Percentiles rank a stretch among this genome's conserved stretches.
Conservation (phyloP, 2,888 invertebrate species). For the Lypha dubia region DNA sequence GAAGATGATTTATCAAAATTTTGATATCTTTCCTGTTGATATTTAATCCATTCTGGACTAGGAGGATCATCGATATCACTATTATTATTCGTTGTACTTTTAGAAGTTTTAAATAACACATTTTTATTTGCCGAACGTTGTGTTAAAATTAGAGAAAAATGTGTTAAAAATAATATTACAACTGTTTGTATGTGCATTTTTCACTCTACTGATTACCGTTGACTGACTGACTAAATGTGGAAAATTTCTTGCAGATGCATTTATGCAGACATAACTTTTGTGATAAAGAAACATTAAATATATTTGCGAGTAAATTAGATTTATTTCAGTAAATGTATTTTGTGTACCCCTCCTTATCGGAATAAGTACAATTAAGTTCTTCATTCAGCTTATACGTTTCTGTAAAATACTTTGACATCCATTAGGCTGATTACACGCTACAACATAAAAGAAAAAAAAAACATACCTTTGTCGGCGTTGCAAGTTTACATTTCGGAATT, state of each 20-base stretch:
- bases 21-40: conserved; percentile 80
- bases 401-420: too few relatives aligned
- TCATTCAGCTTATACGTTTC: neutral
- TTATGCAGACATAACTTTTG: neutral
- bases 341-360: neutral
- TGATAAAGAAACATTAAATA: neutral
- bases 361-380: neutral
- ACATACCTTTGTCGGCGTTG: too few relatives aligned
- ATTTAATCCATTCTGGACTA: conserved; percentile 80
- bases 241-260: conserved; percentile 3
- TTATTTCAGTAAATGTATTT: neutral
- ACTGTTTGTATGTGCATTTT: conserved; percentile 53
- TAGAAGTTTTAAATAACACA: neutral
- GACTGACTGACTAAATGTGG: conserved; percentile 31
- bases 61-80: conserved; percentile 74
- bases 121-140: neutral
- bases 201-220: conserved; percentile 10
- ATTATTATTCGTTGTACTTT: neutral
- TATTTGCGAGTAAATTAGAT: neutral
- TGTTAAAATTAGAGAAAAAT: conserved; percentile 27
- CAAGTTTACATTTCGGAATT: too few relatives aligned
- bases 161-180: conserved; percentile 21
- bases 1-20: conserved; percentile 23
- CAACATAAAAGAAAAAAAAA: too few relatives aligned
- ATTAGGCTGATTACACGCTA: too few relatives aligned